Base-by-base conservation (phyloP, 2,113 vertebrate species). In the Eubucco bourcierii region DNA sequence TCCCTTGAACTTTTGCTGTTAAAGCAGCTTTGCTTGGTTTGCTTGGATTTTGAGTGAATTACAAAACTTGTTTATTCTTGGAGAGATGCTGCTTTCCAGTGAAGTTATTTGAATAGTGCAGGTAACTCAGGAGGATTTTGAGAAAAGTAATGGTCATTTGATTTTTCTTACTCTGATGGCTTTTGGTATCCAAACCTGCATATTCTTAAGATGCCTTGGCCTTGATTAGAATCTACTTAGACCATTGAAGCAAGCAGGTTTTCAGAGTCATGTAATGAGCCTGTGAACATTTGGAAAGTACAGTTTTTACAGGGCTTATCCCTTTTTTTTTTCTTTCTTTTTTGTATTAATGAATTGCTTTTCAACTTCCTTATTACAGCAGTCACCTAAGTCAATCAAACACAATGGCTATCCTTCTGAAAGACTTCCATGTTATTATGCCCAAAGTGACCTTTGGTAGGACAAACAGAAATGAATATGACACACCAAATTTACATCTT, bases 371-470 rank as follows among this genome's bases (percentile, higher is more conserved):
- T n/a, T 56, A 70, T 53, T 73, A 33, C 18, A 87, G 52, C 39
- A 71, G 66, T 29, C 15, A 19, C 5, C 2, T 71, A 80, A 85
- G 27, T 68, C 23, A 82, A 3, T 74, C 14, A 15, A 81, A 71
- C 28, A 80, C 47, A 84, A 66, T 74, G 15, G 6, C 34, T 23
- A 4, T 5, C 2, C 74, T 93, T 90, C 33, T 90, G 33, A 87
- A 84, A 87, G 34, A 41, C 11, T 80, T 88, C 19, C 52, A 3
- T 44, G 9, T 53, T 44, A 46, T 53, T 44, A 46, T 71, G 10
- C 5, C n/a, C 0, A 0, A 77, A 47, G 11, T 84, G 27, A 44
- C n/a, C 18, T 84, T 65, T n/a, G 73, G 0, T 2, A 46, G 34
- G 31, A 82, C 28, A 60, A 73, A 70, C 9, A 73, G 55, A 92